phyloP scores from a whole-genome alignment of 64 coral and sea anemone species.

The Dendronephthya gigantea region DNA sequence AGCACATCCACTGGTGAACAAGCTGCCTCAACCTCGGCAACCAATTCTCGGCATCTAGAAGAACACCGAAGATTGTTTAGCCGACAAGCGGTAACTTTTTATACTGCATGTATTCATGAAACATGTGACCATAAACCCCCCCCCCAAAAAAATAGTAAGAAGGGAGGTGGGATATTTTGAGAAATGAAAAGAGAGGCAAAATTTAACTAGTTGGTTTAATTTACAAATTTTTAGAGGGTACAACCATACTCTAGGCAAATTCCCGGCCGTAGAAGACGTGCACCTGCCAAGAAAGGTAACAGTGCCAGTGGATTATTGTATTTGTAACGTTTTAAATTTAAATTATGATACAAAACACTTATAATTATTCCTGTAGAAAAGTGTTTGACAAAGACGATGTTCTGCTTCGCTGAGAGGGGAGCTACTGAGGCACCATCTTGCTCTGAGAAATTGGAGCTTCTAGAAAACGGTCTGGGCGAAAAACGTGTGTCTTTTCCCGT shows the following conservation, averaged over 20 bases:
- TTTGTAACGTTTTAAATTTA: neutral
- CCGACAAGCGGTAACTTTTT: neutral
- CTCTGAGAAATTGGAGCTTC: neutral
- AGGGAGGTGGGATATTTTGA: neutral
- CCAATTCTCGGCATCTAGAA: too few species aligned
- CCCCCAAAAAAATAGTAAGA: neutral
- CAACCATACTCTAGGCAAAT: too few species aligned
- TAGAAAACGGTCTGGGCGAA: neutral
- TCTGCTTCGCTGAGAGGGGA: neutral
- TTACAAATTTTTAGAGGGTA: too few species aligned
- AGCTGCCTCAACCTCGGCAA: too few species aligned
- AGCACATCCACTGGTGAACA: too few species aligned
- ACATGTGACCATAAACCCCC: too few species aligned
- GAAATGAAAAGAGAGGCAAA: too few species aligned
- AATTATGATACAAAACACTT: neutral
- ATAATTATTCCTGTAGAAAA: neutral
- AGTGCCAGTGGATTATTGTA: neutral
- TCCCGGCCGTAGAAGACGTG: too few species aligned
- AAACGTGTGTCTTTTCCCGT: neutral
- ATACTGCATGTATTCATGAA: neutral
- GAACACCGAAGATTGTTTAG: neutral
- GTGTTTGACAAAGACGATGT: neutral
- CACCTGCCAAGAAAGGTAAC: neutral
- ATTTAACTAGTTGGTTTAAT: too few species aligned
- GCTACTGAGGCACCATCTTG: neutral